phyloP scores from a whole-genome alignment of 2,797 vertebrate species.

The Decapterus maruadsi region DNA sequence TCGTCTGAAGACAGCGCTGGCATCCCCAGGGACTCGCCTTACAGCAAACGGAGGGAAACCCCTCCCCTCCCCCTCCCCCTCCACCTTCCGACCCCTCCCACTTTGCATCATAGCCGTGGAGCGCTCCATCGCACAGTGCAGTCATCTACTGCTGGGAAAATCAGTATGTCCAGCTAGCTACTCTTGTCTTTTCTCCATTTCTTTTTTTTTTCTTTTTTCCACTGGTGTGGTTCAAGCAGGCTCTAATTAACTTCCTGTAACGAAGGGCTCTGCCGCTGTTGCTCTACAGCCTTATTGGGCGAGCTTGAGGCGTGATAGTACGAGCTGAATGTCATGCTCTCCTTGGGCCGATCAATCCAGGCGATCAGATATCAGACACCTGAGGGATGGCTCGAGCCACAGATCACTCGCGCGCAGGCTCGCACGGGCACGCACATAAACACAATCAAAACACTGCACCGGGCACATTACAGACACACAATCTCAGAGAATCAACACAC shows the following conservation, averaged over 20 bases:
- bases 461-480: conserved; percentile 25
- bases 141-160: conserved; percentile 56
- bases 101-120: conserved; percentile 32
- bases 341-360: conserved; percentile 84
- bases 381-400: conserved; percentile 74
- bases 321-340: conserved; percentile 84
- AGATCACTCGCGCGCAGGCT: conserved; percentile 53
- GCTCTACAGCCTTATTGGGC: conserved; percentile 48
- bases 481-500: conserved; percentile 31
- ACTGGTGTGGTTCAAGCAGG: conserved; percentile 34
- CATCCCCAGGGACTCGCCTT: conserved; percentile 60
- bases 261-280: conserved; percentile 46
- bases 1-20: conserved; percentile 59
- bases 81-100: not conserved
- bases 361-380: conserved; percentile 85
- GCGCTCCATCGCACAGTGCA: conserved; percentile 16
- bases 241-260: conserved; percentile 73
- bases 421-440: conserved; percentile 26
- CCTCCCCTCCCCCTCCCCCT: not conserved
- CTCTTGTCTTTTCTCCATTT: not conserved
- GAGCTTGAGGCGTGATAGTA: conserved; percentile 57
- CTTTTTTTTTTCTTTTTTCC: conserved; percentile 1
- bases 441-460: conserved; percentile 30
- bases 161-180: conserved; percentile 43
- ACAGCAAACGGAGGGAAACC: conserved; percentile 42